Evolutionary conservation across 1,140 invertebrate species (phyloP), one percentile per base, ranked within the genome.

Genomic region (Pomacea maculata): DNA sequence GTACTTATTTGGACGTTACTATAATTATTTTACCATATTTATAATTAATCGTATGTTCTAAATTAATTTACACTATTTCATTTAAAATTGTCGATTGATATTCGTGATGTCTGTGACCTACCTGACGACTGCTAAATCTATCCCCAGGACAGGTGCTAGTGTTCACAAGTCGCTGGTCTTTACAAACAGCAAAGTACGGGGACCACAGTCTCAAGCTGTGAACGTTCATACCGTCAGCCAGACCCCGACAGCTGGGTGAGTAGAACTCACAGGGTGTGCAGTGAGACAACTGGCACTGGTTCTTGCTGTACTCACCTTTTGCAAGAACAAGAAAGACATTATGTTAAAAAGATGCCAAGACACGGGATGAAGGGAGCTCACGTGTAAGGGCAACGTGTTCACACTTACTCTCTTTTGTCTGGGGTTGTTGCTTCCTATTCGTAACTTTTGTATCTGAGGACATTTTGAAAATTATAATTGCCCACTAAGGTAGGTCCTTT

Each of bases 171-270:
- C 81, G 67, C 65, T 84, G 68, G 64, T 80, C 70, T 29, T 76
- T 68, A 57, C 83, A 84, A 3, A 72, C 63, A 10, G 80, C 55
- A 55, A 78, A 84, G 54, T 74, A 79, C 11, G 83, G 79, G n/a
- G 81, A 72, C 54, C 70, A 63, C 63, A 75, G 63, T 29, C 81
- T 55, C n/a, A 71, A 76, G 21, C 55, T 76, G 81, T 76, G 80
- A 1, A 75, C 78, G 21, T 84, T 75, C 61, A 80, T 25, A 14
- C 83, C 83, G n/a, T 84, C 79, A n/a, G 80, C 68, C 63, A 82
- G 54, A 11, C 76, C 76, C 34, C 34, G 19, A 65, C 83, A 84
- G 19, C 63, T 84, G 54, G 81, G 67, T 71, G n/a, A 77, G 3
- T 75, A 52, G 14, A 80, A 54, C 17, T 45, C 64, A 29, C 83